phyloP scores from a whole-genome alignment of 2,797 vertebrate species.

The Presbytis comata region DNA sequence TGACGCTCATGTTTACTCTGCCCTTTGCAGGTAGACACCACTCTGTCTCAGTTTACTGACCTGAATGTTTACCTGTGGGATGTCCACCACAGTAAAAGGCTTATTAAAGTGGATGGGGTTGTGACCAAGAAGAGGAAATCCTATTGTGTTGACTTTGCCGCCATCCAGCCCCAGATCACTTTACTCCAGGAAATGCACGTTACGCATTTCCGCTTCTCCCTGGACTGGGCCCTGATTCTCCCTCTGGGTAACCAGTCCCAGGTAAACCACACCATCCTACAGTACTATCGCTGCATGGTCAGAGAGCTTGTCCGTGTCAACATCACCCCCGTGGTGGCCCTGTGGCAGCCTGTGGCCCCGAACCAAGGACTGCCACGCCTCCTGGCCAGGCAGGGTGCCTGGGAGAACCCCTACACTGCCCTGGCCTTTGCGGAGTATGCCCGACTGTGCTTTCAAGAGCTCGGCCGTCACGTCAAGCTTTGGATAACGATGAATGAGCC shows the following conservation, averaged over 20 bases:
- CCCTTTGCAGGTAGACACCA: constrained; percentile 90
- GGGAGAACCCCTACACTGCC: constrained; percentile 90
- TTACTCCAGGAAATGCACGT: constrained; percentile 89
- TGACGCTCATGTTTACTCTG: constrained; percentile 20
- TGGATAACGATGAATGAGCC: constrained; percentile 98
- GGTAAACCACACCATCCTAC: constrained; percentile 90
- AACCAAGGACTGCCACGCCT: constrained; percentile 90
- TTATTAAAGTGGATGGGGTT: constrained; percentile 89
- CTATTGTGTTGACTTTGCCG: constrained; percentile 92
- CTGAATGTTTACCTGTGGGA: constrained; percentile 95
- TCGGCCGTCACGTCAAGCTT: constrained; percentile 92
- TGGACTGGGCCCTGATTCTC: constrained; percentile 94
- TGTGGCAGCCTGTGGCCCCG: constrained; percentile 91
- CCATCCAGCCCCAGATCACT: constrained; percentile 90
- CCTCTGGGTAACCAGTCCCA: constrained; percentile 89
- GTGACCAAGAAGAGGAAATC: constrained; percentile 78
- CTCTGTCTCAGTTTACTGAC: constrained; percentile 92
- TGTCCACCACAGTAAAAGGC: constrained; percentile 89
- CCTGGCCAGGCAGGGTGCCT: constrained; percentile 87
- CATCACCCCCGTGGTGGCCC: constrained; percentile 93
- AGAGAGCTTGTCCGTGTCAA: constrained; percentile 92
- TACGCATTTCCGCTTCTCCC: constrained; percentile 94
- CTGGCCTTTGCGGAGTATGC: constrained; percentile 93
- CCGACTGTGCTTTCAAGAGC: constrained; percentile 90
- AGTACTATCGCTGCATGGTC: constrained; percentile 93